Evolutionary conservation across 2,113 vertebrate genomes (phyloP).

Genomic region (Aspidoscelis tigris): DNA sequence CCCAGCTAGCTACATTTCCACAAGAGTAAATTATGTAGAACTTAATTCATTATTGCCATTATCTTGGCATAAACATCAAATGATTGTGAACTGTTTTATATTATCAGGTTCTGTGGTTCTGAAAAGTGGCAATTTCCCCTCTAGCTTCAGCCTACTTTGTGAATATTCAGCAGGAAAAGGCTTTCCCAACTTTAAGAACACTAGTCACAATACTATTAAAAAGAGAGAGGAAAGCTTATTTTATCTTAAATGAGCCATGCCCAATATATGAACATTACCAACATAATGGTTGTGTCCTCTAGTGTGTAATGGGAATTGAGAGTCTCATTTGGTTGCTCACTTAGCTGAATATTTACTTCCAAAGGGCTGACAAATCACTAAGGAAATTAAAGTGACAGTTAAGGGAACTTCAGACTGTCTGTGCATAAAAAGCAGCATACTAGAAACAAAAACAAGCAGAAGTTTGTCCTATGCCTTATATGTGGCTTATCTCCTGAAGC

Average conservation of each 20-base stretch:
- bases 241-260: not conserved
- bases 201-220: not conserved
- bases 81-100: slow-evolving; percentile 17
- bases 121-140: not conserved
- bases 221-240: not conserved
- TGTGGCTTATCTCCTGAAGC: not conserved
- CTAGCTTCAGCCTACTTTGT: not conserved
- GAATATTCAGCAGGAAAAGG: not conserved
- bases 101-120: slow-evolving; percentile 3
- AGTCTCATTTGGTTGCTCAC: not conserved
- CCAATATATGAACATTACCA: slow-evolving; percentile 4
- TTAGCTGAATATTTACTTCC: slow-evolving; percentile 20
- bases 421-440: not conserved
- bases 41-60: slow-evolving; percentile 38
- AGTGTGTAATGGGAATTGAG: not conserved
- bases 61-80: slow-evolving; percentile 34
- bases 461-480: not conserved
- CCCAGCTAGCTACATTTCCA: slow-evolving; percentile 33
- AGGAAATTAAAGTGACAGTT: not conserved
- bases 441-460: not conserved
- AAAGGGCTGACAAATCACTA: slow-evolving; percentile 19
- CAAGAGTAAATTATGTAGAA: slow-evolving; percentile 47
- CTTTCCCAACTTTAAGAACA: slow-evolving; percentile 29
- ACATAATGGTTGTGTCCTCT: not conserved
- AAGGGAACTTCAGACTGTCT: slow-evolving; percentile 1